These are phyloP conservation scores for Bucco capensis DNA, from an alignment of 2,113 vertebrate species.

Conservation along the genomic window DNA sequence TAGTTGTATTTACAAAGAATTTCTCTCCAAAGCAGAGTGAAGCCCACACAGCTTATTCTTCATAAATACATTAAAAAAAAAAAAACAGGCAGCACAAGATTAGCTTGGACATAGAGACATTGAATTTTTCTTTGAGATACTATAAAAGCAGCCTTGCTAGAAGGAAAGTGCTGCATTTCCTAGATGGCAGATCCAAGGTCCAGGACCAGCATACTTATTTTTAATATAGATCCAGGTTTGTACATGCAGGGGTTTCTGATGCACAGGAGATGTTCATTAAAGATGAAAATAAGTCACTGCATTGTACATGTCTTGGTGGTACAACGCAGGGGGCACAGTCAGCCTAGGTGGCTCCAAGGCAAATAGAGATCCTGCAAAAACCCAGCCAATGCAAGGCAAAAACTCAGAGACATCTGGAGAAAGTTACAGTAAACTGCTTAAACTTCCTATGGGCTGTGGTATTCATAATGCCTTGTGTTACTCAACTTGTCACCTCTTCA, in stretches of 20 bases:
- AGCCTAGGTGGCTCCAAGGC: not conserved
- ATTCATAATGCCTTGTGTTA: not conserved
- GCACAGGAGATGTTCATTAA: not conserved
- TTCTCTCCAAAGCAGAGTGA: constrained; percentile 41
- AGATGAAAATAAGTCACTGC: not conserved
- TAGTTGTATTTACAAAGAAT: constrained; percentile 60
- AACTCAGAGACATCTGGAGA: not conserved
- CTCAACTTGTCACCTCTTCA: not conserved
- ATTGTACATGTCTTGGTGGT: not conserved
- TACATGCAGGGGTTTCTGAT: not conserved
- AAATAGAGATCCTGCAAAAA: not conserved
- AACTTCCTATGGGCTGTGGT: not conserved
- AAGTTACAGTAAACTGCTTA: not conserved
- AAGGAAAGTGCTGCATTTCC: not conserved
- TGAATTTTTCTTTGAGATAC: constrained; percentile 13
- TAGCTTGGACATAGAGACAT: not conserved
- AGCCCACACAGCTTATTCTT: constrained; percentile 13
- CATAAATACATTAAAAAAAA: not conserved
- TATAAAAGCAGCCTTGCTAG: not conserved
- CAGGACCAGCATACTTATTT: not conserved
- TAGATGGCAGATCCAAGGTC: not conserved
- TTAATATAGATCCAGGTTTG: not conserved
- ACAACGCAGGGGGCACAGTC: not conserved
- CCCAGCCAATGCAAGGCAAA: not conserved
- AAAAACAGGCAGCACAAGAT: not conserved